phyloP scores from a whole-genome alignment of 1,140 invertebrate species.

The Drosophila busckii region DNA sequence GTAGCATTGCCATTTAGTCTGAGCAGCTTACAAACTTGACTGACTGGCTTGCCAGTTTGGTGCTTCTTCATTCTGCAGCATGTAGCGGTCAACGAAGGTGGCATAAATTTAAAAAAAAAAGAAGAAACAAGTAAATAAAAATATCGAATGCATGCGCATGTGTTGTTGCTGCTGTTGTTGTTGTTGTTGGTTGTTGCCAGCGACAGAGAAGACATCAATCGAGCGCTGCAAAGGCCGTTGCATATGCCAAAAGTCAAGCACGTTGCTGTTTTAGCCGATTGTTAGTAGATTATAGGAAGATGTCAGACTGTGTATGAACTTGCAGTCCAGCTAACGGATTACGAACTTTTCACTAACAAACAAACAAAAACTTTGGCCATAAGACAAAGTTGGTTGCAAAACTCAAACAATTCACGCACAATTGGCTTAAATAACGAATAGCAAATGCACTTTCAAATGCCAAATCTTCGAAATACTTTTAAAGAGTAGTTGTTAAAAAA shows the following conservation, averaged over 20 bases:
- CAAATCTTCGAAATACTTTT: too few species aligned
- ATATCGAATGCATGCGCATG: slow-evolving; percentile 36
- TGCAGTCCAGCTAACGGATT: too few species aligned
- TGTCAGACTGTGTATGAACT: too few species aligned
- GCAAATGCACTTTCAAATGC: too few species aligned
- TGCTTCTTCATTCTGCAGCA: slow-evolving; percentile 36
- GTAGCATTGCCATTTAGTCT: not conserved
- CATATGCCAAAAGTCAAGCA: slow-evolving; percentile 69
- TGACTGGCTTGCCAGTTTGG: slow-evolving; percentile 47
- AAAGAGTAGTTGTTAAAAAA: too few species aligned
- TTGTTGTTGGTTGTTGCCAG: slow-evolving; percentile 29
- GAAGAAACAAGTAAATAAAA: not conserved
- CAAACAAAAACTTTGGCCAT: too few species aligned
- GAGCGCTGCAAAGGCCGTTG: slow-evolving; percentile 62
- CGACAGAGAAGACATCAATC: slow-evolving; percentile 47
- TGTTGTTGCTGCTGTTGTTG: slow-evolving; percentile 19
- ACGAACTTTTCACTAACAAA: too few species aligned
- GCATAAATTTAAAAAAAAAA: slow-evolving; percentile 52
- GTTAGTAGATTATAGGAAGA: too few species aligned
- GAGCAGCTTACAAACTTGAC: slow-evolving; percentile 42
- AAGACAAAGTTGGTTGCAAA: too few species aligned
- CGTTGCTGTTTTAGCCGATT: slow-evolving; percentile 20
- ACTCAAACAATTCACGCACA: too few species aligned
- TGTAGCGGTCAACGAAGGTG: slow-evolving; percentile 70
- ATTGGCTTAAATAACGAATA: too few species aligned